Percentiles rank a stretch among this genome's conserved stretches.
Evolutionary conservation across 2,113 vertebrate genomes (phyloP).

Genomic region (Seriola dumerili): DNA sequence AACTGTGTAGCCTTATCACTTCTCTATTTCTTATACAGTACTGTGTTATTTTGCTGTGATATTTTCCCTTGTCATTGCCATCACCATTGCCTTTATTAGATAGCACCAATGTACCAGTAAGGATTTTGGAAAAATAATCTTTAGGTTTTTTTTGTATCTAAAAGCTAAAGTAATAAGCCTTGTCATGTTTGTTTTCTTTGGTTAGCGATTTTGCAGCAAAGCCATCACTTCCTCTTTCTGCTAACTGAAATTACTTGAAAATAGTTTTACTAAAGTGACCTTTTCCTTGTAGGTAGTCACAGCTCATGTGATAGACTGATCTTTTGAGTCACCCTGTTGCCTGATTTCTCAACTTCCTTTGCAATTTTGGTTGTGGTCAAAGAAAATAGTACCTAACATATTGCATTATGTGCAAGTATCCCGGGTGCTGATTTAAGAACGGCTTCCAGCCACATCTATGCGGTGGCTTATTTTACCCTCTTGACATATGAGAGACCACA

Average conservation of each 20-base stretch:
- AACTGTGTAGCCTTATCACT: neutral
- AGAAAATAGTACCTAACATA: neutral
- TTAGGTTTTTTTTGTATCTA: neutral
- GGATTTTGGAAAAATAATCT: neutral
- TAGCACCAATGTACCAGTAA: neutral
- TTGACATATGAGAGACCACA: slow-evolving; percentile 1
- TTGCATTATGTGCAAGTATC: neutral
- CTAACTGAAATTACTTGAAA: slow-evolving; percentile 41
- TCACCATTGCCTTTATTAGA: slow-evolving; percentile 2
- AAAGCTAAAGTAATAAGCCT: neutral
- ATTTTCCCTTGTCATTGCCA: neutral
- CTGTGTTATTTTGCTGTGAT: slow-evolving; percentile 1
- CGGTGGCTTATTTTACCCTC: slow-evolving; percentile 12
- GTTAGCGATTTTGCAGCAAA: neutral
- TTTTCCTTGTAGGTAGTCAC: slow-evolving; percentile 33
- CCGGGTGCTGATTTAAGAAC: neutral
- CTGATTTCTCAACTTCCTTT: neutral
- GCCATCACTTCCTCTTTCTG: slow-evolving; percentile 24
- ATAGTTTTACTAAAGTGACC: slow-evolving; percentile 39
- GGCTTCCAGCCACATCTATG: slow-evolving; percentile 11
- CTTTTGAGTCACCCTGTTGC: neutral
- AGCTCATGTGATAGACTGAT: neutral
- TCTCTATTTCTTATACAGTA: neutral
- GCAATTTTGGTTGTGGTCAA: neutral
- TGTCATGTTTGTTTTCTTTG: neutral